A percentile compares a stretch with the other conserved stretches of the same genome.
Evolutionary conservation across 2,113 vertebrate species (phyloP).

Genomic region (Eretmochelys imbricata): DNA sequence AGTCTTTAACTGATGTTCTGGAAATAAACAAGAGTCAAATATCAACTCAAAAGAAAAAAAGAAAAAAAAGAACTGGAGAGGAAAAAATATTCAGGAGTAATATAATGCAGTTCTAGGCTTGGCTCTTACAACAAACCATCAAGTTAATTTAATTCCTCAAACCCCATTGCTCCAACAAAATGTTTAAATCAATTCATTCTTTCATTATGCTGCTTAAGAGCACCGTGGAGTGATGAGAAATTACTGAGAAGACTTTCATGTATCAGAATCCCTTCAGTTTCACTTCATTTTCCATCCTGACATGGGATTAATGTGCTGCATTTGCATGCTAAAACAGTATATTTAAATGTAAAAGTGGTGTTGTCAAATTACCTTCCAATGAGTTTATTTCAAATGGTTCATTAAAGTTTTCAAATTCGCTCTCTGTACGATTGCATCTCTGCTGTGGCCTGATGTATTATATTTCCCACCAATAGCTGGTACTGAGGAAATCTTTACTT

Average conservation of each 20-base stretch:
- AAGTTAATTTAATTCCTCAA: constrained; percentile 82
- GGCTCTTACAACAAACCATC: constrained; percentile 74
- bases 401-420: constrained; percentile 78
- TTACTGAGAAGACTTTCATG: constrained; percentile 73
- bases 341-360: constrained; percentile 81
- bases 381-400: constrained; percentile 81
- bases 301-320: constrained; percentile 76
- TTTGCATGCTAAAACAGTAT: constrained; percentile 77
- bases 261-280: constrained; percentile 77
- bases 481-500: constrained; percentile 40
- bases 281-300: constrained; percentile 76
- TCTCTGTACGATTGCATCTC: constrained; percentile 67
- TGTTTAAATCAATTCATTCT: constrained; percentile 82
- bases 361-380: constrained; percentile 80
- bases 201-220: constrained; percentile 78
- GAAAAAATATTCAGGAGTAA: constrained; percentile 74
- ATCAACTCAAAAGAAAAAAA: constrained; percentile 3
- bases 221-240: constrained; percentile 75
- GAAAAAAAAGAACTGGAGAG: constrained; percentile 64
- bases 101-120: constrained; percentile 69
- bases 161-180: constrained; percentile 76
- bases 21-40: constrained; percentile 51
- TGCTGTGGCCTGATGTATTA: constrained; percentile 69
- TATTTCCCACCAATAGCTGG: constrained; percentile 33
- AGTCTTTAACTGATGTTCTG: constrained; percentile 45